phyloP scores from a whole-genome alignment of 92 coral and sea anemone species.

The Porites divaricata region DNA sequence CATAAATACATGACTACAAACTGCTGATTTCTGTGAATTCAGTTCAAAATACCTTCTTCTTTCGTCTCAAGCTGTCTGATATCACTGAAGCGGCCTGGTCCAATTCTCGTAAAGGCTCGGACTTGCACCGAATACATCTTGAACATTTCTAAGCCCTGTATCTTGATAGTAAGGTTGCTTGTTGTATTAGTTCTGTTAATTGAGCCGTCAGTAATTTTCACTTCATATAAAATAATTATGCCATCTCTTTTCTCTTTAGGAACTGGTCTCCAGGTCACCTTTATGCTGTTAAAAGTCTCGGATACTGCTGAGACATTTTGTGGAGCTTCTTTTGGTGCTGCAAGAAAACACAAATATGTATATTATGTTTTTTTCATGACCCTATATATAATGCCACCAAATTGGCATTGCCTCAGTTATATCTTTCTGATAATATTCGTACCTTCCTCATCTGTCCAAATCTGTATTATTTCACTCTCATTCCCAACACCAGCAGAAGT shows the following conservation, averaged over 20 bases:
- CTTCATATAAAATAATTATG: constrained; percentile 37
- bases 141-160: constrained; percentile 24
- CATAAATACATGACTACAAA: too few relatives aligned
- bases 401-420: too few relatives aligned
- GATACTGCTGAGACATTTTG: constrained; percentile 25
- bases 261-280: constrained; percentile 57
- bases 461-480: constrained; percentile 13
- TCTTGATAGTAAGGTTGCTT: not conserved
- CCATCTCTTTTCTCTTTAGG: constrained; percentile 34
- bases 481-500: constrained; percentile 73
- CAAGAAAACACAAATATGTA: not conserved
- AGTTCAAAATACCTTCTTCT: constrained; percentile 1
- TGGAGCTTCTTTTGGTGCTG: constrained; percentile 58
- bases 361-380: too few relatives aligned
- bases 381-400: too few relatives aligned
- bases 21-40: not conserved
- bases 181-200: not conserved
- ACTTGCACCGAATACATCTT: constrained; percentile 26
- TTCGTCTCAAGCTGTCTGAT: not conserved
- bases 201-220: not conserved
- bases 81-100: constrained; percentile 45
- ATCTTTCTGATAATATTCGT: too few relatives aligned
- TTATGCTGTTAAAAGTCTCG: constrained; percentile 33
- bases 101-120: constrained; percentile 53
- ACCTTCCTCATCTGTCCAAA: constrained; percentile 73